phyloP scores from a whole-genome alignment of 2,113 vertebrate genomes.

The Desmodus rotundus region DNA sequence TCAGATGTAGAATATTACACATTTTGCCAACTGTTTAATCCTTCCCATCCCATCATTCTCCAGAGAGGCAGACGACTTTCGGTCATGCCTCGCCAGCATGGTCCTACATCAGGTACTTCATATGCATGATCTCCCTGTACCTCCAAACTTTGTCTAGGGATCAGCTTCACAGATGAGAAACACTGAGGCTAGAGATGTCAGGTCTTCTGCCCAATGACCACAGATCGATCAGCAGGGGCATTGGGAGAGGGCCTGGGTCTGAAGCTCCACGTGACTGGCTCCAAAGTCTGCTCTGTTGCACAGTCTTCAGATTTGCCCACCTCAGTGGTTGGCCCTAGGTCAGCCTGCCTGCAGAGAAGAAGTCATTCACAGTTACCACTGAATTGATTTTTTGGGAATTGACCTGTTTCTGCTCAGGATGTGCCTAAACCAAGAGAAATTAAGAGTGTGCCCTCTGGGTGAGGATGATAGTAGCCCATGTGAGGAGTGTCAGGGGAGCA shows the following conservation, averaged over 20 bases:
- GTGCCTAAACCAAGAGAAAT: not conserved
- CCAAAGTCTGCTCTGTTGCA: not conserved
- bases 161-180: not conserved
- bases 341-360: not conserved
- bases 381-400: not conserved
- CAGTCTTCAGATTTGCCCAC: not conserved
- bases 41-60: not conserved
- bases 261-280: not conserved
- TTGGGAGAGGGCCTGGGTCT: not conserved
- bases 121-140: not conserved
- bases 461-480: not conserved
- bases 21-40: not conserved
- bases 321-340: not conserved
- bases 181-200: not conserved
- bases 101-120: not conserved
- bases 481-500: not conserved
- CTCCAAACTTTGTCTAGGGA: not conserved
- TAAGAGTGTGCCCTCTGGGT: not conserved
- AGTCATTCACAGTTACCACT: not conserved
- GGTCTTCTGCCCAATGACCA: not conserved
- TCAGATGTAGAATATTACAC: not conserved
- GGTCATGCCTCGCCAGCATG: too few relatives aligned
- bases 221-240: not conserved
- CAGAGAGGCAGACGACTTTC: not conserved
- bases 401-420: not conserved